Conservation (phyloP, 2,113 vertebrate genomes). For the Dolichotis patagonum region DNA sequence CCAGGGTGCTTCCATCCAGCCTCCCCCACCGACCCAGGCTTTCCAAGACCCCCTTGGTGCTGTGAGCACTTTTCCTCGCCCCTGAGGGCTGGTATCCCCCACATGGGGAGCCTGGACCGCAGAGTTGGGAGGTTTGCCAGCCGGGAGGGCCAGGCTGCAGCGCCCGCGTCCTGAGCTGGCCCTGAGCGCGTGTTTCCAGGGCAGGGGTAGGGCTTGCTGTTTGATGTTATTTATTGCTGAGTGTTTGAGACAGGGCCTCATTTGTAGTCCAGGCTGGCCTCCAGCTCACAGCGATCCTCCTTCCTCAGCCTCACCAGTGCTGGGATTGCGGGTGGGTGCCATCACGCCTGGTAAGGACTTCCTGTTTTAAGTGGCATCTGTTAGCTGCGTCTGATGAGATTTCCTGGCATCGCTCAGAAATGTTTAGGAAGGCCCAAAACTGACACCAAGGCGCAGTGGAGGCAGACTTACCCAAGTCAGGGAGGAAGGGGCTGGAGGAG, state of each 20-base stretch:
- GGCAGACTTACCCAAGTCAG: rapidly evolving
- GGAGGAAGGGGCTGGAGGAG: neutral
- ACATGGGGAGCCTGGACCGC: neutral
- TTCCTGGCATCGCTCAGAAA: neutral
- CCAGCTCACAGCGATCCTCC: neutral
- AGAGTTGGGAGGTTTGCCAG: rapidly evolving
- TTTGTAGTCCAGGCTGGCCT: neutral
- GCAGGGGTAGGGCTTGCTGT: no score
- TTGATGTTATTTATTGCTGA: neutral
- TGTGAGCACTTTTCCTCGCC: neutral
- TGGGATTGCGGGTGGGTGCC: neutral
- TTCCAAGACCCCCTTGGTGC: neutral
- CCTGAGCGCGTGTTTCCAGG: neutral
- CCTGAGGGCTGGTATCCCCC: neutral
- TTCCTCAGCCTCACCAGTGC: neutral
- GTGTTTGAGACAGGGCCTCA: neutral
- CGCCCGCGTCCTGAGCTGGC: neutral
- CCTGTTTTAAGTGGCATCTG: neutral
- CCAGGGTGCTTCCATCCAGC: neutral
- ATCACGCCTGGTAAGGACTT: neutral
- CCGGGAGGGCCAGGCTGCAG: neutral
- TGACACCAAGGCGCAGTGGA: rapidly evolving
- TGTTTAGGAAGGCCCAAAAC: neutral
- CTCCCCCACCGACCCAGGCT: rapidly evolving
- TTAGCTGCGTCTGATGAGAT: neutral